phyloP scores from a whole-genome alignment of 2,797 vertebrate species.

The Pseudomugil gertrudae region DNA sequence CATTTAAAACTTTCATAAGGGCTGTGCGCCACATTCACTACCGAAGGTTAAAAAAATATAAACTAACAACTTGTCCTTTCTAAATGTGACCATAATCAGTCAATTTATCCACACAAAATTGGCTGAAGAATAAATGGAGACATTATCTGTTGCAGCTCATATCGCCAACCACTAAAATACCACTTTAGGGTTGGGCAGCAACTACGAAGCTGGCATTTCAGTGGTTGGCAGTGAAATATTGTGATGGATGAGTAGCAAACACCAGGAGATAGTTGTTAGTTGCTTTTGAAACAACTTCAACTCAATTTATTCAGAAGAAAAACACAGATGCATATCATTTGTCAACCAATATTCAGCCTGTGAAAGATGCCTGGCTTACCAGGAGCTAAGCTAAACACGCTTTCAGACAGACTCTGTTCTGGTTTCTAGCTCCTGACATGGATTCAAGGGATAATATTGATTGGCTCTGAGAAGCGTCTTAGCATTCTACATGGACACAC shows the following conservation, averaged over 20 bases:
- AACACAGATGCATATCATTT: too few relatives aligned
- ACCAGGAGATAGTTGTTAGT: neutral
- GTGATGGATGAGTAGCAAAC: neutral
- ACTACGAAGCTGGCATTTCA: neutral
- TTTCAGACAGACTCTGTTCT: too few relatives aligned
- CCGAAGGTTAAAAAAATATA: conserved; percentile 11
- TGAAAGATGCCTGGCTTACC: too few relatives aligned
- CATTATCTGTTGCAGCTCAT: neutral
- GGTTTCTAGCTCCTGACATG: too few relatives aligned
- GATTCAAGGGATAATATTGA: too few relatives aligned
- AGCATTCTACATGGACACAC: neutral
- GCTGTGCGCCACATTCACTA: conserved; percentile 7
- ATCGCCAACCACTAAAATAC: neutral
- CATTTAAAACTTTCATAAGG: neutral
- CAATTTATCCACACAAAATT: conserved; percentile 9
- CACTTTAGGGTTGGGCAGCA: neutral
- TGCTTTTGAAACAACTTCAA: neutral
- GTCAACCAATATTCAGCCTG: too few relatives aligned
- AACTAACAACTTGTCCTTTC: neutral
- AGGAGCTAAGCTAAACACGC: too few relatives aligned
- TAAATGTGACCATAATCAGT: conserved; percentile 20
- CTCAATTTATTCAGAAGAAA: too few relatives aligned
- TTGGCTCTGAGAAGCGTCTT: conserved; percentile 11
- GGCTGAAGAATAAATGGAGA: neutral
- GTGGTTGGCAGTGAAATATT: neutral